Base-by-base conservation (phyloP, 2,888 invertebrate genomes). In the Protodeltote pygarga region DNA sequence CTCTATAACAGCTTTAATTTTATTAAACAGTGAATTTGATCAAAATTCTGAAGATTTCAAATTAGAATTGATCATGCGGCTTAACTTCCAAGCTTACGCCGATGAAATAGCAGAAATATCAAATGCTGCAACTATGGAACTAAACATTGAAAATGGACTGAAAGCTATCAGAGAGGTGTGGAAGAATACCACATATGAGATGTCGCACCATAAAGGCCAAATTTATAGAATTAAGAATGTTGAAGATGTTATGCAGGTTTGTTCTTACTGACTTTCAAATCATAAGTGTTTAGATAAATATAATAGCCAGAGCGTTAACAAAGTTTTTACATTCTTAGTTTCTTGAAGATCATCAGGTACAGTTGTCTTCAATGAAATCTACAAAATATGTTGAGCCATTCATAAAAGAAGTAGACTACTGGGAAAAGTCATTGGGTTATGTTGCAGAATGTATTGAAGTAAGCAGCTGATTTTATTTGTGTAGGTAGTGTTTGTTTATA, bases 371-470 rank as follows among this genome's bases (percentile, higher is more conserved):
- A 0, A 97, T 98, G 96, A 98, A 98, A 81, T 95, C 97, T 0
- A 97, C 97, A 0, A 94, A 95, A 74, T 96, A 95, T 84, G 97
- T 97, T 0, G 96, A 97, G 75, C 97, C 97, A 0, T 98, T 98
- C 79, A 94, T 95, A 25, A 93, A 94, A 74, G 94, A 96, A 77
- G 97, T 97, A 0, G 96, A 97, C 75, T 94, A 95, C 75, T 97
- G 97, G 97, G 98, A 98, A 83, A 94, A 96, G 68, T 94, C 95
- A 0, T 87, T 98, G 45, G 96, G 97, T 2, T 95, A 95, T 52
- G 94, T 98, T 5, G 94, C 95, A 49, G 98, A 98, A 83, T 95
- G 95, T 35, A 92, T 97, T 27, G 98, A 98, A 87, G 93, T 94
- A 74, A 52, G 59, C 13, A 16, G 10, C n/a, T 21, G 1, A 15